Evolutionary conservation across 2,113 vertebrate genomes (phyloP).

Genomic region (Archilochus colubris): DNA sequence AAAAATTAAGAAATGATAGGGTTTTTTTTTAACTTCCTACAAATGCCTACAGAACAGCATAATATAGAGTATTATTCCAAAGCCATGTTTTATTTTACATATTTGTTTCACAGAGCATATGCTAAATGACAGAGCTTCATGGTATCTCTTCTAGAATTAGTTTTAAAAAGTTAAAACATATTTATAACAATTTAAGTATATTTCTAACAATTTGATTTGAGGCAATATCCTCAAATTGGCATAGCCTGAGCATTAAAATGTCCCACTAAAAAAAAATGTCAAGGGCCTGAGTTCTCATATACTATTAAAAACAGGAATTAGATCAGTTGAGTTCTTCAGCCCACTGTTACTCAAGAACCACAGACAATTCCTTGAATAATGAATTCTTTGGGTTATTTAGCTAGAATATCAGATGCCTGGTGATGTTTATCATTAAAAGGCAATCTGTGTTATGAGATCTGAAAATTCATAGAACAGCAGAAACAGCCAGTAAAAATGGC

Average conservation of each 20-base stretch:
- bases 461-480: neutral
- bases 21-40: neutral
- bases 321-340: neutral
- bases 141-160: neutral
- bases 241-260: neutral
- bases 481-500: no score
- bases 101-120: neutral
- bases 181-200: neutral
- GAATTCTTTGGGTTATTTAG: neutral
- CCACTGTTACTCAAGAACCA: neutral
- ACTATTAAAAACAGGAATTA: neutral
- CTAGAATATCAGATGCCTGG: neutral
- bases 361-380: neutral
- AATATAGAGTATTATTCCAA: neutral
- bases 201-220: neutral
- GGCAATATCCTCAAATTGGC: neutral
- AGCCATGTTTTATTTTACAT: neutral
- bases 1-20: neutral
- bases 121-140: neutral
- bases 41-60: neutral
- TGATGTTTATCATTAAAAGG: neutral
- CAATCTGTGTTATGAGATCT: neutral
- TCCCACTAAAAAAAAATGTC: neutral
- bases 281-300: neutral
- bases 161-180: neutral